Evolutionary conservation across 2,797 vertebrate species (phyloP).

Genomic region (Sebastiscus albofasciatus): DNA sequence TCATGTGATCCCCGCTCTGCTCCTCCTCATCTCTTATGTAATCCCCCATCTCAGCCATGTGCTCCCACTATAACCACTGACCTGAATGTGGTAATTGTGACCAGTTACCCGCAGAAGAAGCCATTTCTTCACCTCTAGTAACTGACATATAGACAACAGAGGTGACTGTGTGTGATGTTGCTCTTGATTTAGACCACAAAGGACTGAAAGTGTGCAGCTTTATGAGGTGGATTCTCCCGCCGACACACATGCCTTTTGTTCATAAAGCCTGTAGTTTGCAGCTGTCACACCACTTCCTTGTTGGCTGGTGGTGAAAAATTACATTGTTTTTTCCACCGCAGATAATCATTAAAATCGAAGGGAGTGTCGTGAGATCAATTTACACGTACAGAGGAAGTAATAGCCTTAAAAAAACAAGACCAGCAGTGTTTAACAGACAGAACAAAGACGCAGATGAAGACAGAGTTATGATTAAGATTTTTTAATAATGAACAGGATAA

Average conservation of each 20-base stretch:
- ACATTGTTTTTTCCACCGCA: background rate
- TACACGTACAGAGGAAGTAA: background rate
- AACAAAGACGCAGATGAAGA: background rate
- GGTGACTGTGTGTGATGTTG: background rate
- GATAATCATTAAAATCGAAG: background rate
- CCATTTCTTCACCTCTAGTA: background rate
- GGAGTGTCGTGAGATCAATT: background rate
- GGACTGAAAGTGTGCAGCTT: background rate
- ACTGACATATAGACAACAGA: background rate
- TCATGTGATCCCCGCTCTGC: slow-evolving; percentile 63
- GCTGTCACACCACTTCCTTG: slow-evolving; percentile 54
- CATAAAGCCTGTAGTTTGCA: slow-evolving; percentile 16
- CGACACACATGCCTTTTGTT: slow-evolving; percentile 31
- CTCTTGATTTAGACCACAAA: background rate
- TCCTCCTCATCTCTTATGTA: slow-evolving; percentile 69
- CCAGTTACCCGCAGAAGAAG: background rate
- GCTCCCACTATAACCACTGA: slow-evolving; percentile 46
- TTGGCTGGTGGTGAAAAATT: slow-evolving; percentile 10
- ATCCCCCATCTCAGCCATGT: slow-evolving; percentile 59
- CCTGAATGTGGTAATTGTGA: slow-evolving; percentile 39
- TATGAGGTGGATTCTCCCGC: background rate
- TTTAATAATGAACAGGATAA: slow-evolving; percentile 2
- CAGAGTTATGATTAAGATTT: background rate
- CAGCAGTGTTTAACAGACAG: background rate
- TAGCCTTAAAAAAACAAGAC: background rate